These are phyloP conservation scores for Todiramphus saurophagus DNA, from an alignment of 2,113 vertebrate species.

Conservation along the genomic window DNA sequence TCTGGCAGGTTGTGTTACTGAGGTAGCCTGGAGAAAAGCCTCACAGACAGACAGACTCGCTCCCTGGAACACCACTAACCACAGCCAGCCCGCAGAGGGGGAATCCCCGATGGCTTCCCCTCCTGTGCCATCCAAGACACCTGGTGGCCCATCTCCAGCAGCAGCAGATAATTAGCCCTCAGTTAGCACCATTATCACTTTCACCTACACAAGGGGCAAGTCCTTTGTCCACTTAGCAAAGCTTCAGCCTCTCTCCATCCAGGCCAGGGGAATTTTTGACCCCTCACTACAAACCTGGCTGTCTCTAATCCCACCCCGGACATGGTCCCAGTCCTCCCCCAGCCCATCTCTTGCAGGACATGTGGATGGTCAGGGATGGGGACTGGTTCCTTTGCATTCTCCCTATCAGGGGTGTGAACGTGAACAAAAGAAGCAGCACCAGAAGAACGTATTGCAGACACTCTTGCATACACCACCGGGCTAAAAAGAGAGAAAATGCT, in stretches of 20 bases:
- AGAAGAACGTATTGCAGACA: rapidly evolving
- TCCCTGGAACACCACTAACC: rapidly evolving
- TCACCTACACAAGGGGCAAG: not conserved
- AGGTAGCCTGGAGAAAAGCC: not conserved
- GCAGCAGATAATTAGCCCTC: not conserved
- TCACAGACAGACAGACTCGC: rapidly evolving
- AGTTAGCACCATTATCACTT: not conserved
- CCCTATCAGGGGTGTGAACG: rapidly evolving
- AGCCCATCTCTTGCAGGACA: not conserved
- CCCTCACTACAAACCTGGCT: rapidly evolving
- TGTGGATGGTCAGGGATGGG: rapidly evolving
- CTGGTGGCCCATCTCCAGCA: not conserved
- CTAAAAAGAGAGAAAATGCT: not conserved
- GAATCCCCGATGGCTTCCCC: rapidly evolving
- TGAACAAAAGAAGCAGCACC: rapidly evolving
- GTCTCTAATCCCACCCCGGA: not conserved
- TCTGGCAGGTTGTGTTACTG: rapidly evolving
- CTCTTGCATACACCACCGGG: rapidly evolving
- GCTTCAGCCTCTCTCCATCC: not conserved
- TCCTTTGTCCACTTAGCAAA: not conserved
- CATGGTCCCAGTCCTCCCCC: rapidly evolving
- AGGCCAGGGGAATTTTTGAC: not conserved
- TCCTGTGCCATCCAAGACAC: not conserved
- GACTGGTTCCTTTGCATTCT: rapidly evolving
- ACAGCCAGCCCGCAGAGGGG: rapidly evolving